Evolutionary conservation across 2,113 vertebrate genomes (phyloP).

Genomic region (Australoheros scitulus): DNA sequence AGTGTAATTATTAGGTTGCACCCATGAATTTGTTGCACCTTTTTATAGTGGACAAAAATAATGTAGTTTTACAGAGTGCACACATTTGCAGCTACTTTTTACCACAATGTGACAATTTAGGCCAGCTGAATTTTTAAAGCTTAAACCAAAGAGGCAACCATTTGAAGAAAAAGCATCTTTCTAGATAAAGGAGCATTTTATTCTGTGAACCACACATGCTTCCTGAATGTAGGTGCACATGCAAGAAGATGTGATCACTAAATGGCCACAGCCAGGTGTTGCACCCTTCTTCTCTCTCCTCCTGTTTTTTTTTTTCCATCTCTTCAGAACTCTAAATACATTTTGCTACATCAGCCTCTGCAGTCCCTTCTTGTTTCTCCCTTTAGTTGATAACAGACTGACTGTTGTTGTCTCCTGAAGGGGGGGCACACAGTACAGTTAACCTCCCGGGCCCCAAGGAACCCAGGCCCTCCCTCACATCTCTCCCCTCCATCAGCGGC

Average conservation of each 20-base stretch:
- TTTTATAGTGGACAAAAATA: neutral
- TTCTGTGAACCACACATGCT: neutral
- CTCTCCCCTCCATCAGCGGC: slow-evolving; percentile 41
- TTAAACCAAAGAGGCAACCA: neutral
- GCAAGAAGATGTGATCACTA: neutral
- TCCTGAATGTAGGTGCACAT: neutral
- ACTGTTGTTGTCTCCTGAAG: slow-evolving; percentile 81
- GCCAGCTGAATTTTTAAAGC: neutral
- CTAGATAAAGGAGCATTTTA: neutral
- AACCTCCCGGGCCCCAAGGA: slow-evolving; percentile 64
- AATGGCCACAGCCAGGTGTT: slow-evolving; percentile 42
- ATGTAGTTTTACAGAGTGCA: neutral
- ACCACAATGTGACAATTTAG: neutral
- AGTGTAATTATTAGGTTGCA: neutral
- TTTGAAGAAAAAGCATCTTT: neutral
- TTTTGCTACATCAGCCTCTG: slow-evolving; percentile 60
- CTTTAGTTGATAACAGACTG: slow-evolving; percentile 70
- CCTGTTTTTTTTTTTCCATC: slow-evolving; percentile 37
- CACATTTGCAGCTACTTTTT: neutral
- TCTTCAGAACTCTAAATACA: slow-evolving; percentile 56
- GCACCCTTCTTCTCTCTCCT: slow-evolving; percentile 28
- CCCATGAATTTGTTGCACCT: neutral
- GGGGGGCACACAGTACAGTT: slow-evolving; percentile 75
- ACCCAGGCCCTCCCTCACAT: slow-evolving; percentile 62
- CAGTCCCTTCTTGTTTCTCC: slow-evolving; percentile 59